Evolutionary conservation across 2,797 vertebrate species (phyloP).

Genomic region (Intellagama lesueurii): DNA sequence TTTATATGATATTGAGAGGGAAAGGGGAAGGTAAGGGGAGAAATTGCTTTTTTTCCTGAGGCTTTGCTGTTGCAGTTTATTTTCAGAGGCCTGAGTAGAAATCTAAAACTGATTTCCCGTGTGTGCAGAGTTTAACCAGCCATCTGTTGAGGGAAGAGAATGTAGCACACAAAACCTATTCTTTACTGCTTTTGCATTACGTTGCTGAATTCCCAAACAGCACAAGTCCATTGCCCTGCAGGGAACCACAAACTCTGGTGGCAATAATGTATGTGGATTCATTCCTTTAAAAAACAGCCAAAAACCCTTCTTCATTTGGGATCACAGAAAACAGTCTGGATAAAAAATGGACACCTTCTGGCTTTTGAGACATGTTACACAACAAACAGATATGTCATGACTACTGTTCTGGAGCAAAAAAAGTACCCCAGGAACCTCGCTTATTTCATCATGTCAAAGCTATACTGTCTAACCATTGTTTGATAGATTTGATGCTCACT

Average conservation of each 20-base stretch:
- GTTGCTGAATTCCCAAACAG: conserved; percentile 10
- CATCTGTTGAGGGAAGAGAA: conserved; percentile 62
- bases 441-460: conserved; percentile 13
- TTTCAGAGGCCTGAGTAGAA: conserved; percentile 53
- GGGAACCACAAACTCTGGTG: conserved; percentile 20
- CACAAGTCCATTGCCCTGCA: background rate
- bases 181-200: conserved; percentile 42
- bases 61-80: conserved; percentile 48
- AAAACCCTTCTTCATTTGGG: background rate
- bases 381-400: background rate
- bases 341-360: background rate
- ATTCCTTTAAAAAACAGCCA: background rate
- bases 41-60: conserved; percentile 27
- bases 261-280: conserved; percentile 36
- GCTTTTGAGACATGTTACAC: conserved; percentile 9
- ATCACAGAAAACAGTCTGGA: background rate
- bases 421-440: background rate
- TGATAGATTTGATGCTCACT: background rate
- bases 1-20: background rate
- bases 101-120: conserved; percentile 60
- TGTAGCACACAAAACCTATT: conserved; percentile 48
- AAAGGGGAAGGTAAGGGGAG: background rate
- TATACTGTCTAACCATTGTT: background rate
- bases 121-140: conserved; percentile 57
- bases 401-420: background rate